These are phyloP conservation scores for Paramormyrops hopkinsi DNA, from an alignment of 2,797 vertebrate species.

Conservation along the genomic window DNA sequence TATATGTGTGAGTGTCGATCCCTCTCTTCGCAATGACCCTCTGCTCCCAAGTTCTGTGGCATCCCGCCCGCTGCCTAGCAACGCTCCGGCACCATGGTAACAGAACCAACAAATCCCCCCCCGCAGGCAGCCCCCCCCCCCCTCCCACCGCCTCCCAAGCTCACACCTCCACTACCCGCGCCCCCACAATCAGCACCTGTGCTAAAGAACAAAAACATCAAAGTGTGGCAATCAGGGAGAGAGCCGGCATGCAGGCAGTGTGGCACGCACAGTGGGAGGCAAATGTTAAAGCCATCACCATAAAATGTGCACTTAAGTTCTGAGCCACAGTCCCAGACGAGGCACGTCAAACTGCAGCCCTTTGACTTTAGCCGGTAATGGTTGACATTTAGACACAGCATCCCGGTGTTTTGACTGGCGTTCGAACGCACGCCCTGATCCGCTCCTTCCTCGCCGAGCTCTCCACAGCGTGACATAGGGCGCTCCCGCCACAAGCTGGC, in stretches of 20 bases:
- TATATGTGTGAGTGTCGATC: slow-evolving; percentile 57
- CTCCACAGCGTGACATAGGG: not conserved
- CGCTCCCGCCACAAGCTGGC: not conserved
- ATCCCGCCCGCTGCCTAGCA: slow-evolving; percentile 67
- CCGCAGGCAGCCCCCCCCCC: slow-evolving; percentile 37
- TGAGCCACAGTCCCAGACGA: not conserved
- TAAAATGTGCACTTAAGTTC: not conserved
- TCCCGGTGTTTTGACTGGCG: not conserved
- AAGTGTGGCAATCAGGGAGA: slow-evolving; percentile 56
- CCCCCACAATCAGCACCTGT: slow-evolving; percentile 57
- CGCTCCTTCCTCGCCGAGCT: not conserved
- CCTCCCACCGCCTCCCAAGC: slow-evolving; percentile 45
- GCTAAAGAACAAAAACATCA: slow-evolving; percentile 13
- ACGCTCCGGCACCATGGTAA: slow-evolving; percentile 67
- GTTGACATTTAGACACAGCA: not conserved
- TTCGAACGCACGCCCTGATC: not conserved
- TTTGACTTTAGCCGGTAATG: not conserved
- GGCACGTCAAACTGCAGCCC: not conserved
- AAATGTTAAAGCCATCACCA: slow-evolving; percentile 28
- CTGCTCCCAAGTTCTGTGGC: slow-evolving; percentile 63
- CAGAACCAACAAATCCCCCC: slow-evolving; percentile 61
- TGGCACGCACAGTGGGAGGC: slow-evolving; percentile 18
- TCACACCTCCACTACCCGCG: slow-evolving; percentile 43
- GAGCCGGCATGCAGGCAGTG: slow-evolving; percentile 28
- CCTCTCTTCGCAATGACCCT: slow-evolving; percentile 57